These are phyloP conservation scores for Siderastrea radians DNA, from an alignment of 92 coral and sea anemone genomes.

Conservation along the genomic window DNA sequence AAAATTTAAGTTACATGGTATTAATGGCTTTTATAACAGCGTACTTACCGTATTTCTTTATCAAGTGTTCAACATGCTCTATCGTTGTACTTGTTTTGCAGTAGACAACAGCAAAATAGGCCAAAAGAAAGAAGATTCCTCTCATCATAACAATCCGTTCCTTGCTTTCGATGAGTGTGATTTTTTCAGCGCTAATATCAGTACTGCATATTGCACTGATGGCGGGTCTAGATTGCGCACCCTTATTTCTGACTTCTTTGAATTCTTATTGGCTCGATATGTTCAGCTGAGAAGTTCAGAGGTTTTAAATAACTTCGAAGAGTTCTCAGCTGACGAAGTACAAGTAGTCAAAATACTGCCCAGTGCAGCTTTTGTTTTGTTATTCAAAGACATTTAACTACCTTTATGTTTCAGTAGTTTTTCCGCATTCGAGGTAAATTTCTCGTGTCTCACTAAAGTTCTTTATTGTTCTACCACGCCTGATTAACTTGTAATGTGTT, in stretches of 20 bases:
- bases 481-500: constrained; percentile 13
- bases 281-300: constrained; percentile 9
- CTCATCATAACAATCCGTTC: constrained; percentile 9
- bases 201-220: constrained; percentile 7
- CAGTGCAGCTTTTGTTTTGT: neutral
- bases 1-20: neutral
- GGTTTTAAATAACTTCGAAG: neutral
- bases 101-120: constrained; percentile 12
- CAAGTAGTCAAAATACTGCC: constrained; percentile 1
- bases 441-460: neutral
- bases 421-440: constrained; percentile 37
- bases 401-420: constrained; percentile 29
- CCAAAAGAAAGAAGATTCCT: neutral
- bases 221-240: neutral
- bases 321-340: neutral
- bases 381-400: neutral
- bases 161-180: neutral
- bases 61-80: neutral
- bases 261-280: neutral
- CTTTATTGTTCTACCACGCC: constrained; percentile 17
- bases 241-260: neutral
- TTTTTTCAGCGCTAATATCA: constrained; percentile 28
- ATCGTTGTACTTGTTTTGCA: neutral
- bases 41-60: constrained; percentile 17
- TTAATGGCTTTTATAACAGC: neutral